Evolutionary conservation across 2,797 vertebrate genomes (phyloP).

Genomic region (Chlorospingus flavigularis): DNA sequence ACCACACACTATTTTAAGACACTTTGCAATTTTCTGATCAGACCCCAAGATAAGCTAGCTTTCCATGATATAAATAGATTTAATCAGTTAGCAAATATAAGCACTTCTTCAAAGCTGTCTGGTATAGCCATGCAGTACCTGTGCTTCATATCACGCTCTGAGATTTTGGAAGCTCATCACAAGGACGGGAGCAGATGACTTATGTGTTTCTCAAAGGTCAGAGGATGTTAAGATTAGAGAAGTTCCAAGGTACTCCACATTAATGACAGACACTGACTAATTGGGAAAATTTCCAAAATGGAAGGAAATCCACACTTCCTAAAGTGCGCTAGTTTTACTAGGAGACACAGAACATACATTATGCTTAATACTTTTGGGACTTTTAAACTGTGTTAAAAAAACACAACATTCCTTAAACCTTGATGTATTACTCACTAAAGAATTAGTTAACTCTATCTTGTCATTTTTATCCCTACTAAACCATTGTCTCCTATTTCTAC

Average conservation of each 20-base stretch:
- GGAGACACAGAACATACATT: not conserved
- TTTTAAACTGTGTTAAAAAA: not conserved
- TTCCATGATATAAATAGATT: not conserved
- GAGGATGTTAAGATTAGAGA: not conserved
- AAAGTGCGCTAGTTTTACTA: not conserved
- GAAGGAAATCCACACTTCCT: not conserved
- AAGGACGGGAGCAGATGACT: not conserved
- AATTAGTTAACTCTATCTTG: not conserved
- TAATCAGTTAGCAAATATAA: not conserved
- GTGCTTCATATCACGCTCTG: rapidly evolving
- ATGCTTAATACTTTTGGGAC: not conserved
- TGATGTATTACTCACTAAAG: not conserved
- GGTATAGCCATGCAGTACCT: not conserved
- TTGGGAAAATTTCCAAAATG: not conserved
- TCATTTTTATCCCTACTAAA: not conserved
- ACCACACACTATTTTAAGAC: not conserved
- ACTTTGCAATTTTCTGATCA: not conserved
- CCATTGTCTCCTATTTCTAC: not conserved
- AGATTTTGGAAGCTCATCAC: not conserved
- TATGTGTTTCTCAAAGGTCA: not conserved
- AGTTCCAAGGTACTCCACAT: not conserved
- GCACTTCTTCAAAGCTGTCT: not conserved
- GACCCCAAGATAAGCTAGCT: not conserved
- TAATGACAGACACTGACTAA: not conserved
- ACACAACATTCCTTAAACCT: not conserved